Conservation (phyloP, 2,888 invertebrate genomes). For the Cheilosia vulpina region DNA sequence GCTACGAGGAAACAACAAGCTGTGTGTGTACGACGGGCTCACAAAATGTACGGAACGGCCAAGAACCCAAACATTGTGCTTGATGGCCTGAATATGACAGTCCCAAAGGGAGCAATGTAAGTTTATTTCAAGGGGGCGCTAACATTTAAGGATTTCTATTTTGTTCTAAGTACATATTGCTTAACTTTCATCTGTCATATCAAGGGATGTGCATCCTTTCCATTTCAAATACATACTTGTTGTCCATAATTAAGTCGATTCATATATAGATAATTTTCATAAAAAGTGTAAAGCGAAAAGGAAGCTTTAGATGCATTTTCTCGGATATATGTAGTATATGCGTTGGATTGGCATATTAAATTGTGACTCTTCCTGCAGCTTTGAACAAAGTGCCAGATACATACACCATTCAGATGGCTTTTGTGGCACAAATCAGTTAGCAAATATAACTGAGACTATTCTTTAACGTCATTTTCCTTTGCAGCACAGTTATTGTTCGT, state of each 20-base stretch:
- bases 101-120: conserved; percentile 95
- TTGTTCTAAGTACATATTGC: not conserved
- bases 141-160: not conserved
- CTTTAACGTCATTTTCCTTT: conserved; percentile 32
- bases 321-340: not conserved
- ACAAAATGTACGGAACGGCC: conserved; percentile 92
- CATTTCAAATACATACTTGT: conserved; percentile 14
- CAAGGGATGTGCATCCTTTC: conserved; percentile 14
- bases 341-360: conserved; percentile 32
- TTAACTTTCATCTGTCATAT: conserved; percentile 16
- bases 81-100: conserved; percentile 95
- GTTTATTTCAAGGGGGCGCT: conserved; percentile 80
- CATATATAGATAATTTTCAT: not conserved
- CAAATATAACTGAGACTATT: conserved; percentile 39
- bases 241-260: conserved; percentile 1
- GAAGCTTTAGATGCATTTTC: too few relatives aligned
- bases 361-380: conserved; percentile 38
- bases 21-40: conserved; percentile 92
- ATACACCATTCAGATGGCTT: conserved; percentile 45
- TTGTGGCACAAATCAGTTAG: conserved; percentile 47
- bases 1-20: conserved; percentile 91
- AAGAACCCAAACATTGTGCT: conserved; percentile 92
- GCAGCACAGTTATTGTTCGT: conserved; percentile 43
- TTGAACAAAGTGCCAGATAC: conserved; percentile 47
- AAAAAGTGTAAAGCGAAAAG: not conserved